A percentile compares a stretch with the other conserved stretches of the same genome.
Evolutionary conservation across 2,113 vertebrate species (phyloP).

Genomic region (Platycercus adscitus): DNA sequence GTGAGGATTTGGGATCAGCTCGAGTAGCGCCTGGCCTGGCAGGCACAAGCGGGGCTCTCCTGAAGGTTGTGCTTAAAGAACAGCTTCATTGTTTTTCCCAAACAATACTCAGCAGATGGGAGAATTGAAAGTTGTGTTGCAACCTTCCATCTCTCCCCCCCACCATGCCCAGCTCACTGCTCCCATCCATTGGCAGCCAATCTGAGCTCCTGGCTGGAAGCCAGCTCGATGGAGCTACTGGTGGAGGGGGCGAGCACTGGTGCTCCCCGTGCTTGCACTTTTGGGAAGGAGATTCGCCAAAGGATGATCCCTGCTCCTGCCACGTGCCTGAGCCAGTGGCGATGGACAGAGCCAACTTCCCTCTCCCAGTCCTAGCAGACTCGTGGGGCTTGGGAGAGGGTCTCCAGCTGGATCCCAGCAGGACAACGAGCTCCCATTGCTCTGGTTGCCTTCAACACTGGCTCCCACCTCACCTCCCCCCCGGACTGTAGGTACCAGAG

Average conservation of each 20-base stretch:
- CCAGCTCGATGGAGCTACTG: constrained; percentile 17
- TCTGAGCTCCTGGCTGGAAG: constrained; percentile 54
- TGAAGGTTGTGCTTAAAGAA: constrained; percentile 53
- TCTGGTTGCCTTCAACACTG: rapidly evolving
- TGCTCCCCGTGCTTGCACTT: not conserved
- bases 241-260: not conserved
- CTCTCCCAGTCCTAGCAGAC: not conserved
- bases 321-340: not conserved
- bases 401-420: rapidly evolving
- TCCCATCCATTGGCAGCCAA: constrained; percentile 47
- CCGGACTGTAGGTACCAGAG: not conserved
- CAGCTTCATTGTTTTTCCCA: constrained; percentile 64
- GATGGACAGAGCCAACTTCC: not conserved
- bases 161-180: constrained; percentile 27
- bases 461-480: not conserved
- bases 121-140: constrained; percentile 68
- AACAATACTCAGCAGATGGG: constrained; percentile 69
- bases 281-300: not conserved
- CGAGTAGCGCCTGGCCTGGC: not conserved
- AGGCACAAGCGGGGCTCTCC: constrained; percentile 12
- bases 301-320: not conserved
- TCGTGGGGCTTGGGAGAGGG: not conserved
- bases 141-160: constrained; percentile 49
- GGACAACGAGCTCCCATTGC: rapidly evolving
- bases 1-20: not conserved